phyloP scores from a whole-genome alignment of 2,113 vertebrate species.

The Phylloscopus whistleri region DNA sequence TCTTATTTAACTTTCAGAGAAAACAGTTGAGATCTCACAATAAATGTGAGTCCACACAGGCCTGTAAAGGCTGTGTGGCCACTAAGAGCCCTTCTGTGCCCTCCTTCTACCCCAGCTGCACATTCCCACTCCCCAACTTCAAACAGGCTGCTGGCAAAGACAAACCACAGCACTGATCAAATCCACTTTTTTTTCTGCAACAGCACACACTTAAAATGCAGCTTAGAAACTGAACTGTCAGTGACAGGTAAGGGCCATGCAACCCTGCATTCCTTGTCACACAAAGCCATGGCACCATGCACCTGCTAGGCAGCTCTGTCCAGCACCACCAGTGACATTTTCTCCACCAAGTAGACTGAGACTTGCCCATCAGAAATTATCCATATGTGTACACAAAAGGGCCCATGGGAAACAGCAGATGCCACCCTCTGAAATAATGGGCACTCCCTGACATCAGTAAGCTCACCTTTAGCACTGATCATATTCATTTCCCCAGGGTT shows the following conservation, averaged over 20 bases:
- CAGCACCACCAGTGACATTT: no score
- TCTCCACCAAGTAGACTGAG: neutral
- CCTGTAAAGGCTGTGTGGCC: neutral
- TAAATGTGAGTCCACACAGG: neutral
- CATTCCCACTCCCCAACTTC: neutral
- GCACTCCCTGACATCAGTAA: neutral
- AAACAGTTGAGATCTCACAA: neutral
- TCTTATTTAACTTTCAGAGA: neutral
- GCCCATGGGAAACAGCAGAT: neutral
- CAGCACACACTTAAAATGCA: neutral
- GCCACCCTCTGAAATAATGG: neutral
- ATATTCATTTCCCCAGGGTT: neutral
- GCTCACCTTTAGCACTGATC: neutral
- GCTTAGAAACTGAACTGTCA: neutral
- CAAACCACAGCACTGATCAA: neutral
- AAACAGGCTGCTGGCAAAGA: neutral
- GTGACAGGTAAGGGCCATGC: neutral
- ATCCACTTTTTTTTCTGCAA: neutral
- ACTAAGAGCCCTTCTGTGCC: neutral
- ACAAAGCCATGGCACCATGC: accelerated
- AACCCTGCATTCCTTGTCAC: neutral
- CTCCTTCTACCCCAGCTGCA: neutral
- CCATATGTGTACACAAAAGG: neutral
- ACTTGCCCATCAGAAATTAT: neutral
- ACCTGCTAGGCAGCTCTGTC: neutral